A percentile compares a stretch with the other conserved stretches of the same genome.
These are phyloP conservation scores for Paradoxurus hermaphroditus DNA, from an alignment of 2,113 vertebrate species.

Conservation along the genomic window DNA sequence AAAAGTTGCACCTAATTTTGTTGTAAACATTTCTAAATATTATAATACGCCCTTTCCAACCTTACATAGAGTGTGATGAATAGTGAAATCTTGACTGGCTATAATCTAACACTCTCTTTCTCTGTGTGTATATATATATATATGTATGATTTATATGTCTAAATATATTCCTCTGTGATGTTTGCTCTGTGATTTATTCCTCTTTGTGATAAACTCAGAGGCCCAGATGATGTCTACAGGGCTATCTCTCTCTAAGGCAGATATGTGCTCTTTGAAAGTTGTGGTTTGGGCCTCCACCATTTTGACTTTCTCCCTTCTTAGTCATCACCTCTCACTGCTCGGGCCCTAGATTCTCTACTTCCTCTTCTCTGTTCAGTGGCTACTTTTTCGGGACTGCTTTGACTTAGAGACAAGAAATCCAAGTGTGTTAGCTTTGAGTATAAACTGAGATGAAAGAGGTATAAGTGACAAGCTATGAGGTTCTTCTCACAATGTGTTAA, in stretches of 20 bases:
- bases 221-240: neutral
- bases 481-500: neutral
- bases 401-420: neutral
- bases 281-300: neutral
- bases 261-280: neutral
- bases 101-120: no score
- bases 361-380: rapidly evolving
- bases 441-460: neutral
- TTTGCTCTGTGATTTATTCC: neutral
- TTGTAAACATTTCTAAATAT: neutral
- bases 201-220: neutral
- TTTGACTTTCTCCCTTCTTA: neutral
- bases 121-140: neutral
- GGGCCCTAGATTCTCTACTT: no score
- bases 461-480: neutral
- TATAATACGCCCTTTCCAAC: neutral
- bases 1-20: neutral
- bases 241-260: neutral
- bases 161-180: neutral
- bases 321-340: neutral
- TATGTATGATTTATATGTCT: neutral
- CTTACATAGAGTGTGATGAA: neutral
- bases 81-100: neutral
- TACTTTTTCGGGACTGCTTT: neutral
- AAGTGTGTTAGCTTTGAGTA: neutral